Evolutionary conservation across 2,797 vertebrate genomes (phyloP).

Genomic region (Acipenser ruthenus): DNA sequence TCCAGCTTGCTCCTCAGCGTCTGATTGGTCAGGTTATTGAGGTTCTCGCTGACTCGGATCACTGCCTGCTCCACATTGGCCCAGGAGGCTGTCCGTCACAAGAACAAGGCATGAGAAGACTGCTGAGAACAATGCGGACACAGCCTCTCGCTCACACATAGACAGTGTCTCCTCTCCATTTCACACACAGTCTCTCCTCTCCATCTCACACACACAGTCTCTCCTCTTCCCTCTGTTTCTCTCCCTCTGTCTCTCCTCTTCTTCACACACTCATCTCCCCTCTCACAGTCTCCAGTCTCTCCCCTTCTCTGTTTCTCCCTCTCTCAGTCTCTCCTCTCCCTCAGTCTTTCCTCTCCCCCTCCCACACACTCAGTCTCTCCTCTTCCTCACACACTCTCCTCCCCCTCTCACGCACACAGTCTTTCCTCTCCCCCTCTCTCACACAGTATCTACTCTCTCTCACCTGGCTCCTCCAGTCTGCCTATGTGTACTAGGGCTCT

Average conservation of each 20-base stretch:
- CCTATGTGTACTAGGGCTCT: slow-evolving; percentile 89
- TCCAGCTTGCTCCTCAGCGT: slow-evolving; percentile 72
- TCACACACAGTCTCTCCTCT: neutral
- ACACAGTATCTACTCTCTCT: slow-evolving; percentile 44
- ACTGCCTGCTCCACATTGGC: slow-evolving; percentile 78
- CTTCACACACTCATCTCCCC: too few relatives aligned
- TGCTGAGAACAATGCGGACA: slow-evolving; percentile 1
- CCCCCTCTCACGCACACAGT: slow-evolving; percentile 9
- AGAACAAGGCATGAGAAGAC: slow-evolving; percentile 15
- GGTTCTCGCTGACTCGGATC: slow-evolving; percentile 68
- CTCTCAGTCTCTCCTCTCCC: too few relatives aligned
- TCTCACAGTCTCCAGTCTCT: too few relatives aligned
- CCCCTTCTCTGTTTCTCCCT: too few relatives aligned
- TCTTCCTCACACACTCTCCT: too few relatives aligned
- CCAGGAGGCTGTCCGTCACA: slow-evolving; percentile 71
- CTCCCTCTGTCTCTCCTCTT: too few relatives aligned
- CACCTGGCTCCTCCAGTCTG: slow-evolving; percentile 85
- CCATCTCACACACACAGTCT: slow-evolving; percentile 7
- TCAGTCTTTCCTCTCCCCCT: too few relatives aligned
- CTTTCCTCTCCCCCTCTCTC: slow-evolving; percentile 28
- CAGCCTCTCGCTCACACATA: neutral
- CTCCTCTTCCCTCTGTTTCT: neutral
- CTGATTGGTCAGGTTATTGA: slow-evolving; percentile 61
- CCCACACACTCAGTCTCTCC: too few relatives aligned
- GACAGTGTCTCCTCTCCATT: neutral